Evolutionary conservation across 1,140 invertebrate genomes (phyloP).

Genomic region (Oryctes rhinoceros): DNA sequence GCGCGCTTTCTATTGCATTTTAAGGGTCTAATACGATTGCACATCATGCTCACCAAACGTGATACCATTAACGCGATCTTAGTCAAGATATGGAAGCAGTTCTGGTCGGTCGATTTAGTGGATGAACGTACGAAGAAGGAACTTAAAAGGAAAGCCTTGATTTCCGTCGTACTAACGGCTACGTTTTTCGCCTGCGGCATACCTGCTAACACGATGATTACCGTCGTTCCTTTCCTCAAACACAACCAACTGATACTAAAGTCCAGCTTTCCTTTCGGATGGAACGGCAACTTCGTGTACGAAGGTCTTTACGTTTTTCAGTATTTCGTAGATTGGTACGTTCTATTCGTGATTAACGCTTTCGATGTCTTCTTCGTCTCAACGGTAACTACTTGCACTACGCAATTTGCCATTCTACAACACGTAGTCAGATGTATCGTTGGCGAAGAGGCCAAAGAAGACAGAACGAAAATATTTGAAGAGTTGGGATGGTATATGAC

Average conservation of each 20-base stretch:
- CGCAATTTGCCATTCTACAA: background rate
- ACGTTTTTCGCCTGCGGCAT: background rate
- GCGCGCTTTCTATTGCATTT: background rate
- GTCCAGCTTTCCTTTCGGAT: constrained; percentile 25
- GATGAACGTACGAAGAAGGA: background rate
- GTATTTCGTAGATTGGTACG: constrained; percentile 23
- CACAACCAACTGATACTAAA: background rate
- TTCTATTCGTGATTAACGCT: background rate
- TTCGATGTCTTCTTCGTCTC: constrained; percentile 30
- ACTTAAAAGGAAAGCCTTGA: background rate
- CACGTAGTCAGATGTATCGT: constrained; percentile 14
- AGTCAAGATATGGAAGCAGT: constrained; percentile 20
- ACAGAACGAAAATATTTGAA: constrained; percentile 14
- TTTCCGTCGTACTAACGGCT: background rate
- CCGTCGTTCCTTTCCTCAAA: background rate
- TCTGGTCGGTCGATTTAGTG: background rate
- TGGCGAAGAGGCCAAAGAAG: background rate
- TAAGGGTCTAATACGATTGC: background rate
- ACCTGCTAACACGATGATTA: background rate
- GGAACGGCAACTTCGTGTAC: constrained; percentile 17
- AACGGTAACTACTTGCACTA: background rate
- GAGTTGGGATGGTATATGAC: background rate
- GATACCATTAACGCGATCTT: constrained; percentile 1
- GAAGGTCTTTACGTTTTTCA: constrained; percentile 19
- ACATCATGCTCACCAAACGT: background rate